A percentile compares a stretch with the other conserved stretches of the same genome.
phyloP scores from a whole-genome alignment of 2,113 vertebrate genomes.

The Oncorhynchus kisutch region DNA sequence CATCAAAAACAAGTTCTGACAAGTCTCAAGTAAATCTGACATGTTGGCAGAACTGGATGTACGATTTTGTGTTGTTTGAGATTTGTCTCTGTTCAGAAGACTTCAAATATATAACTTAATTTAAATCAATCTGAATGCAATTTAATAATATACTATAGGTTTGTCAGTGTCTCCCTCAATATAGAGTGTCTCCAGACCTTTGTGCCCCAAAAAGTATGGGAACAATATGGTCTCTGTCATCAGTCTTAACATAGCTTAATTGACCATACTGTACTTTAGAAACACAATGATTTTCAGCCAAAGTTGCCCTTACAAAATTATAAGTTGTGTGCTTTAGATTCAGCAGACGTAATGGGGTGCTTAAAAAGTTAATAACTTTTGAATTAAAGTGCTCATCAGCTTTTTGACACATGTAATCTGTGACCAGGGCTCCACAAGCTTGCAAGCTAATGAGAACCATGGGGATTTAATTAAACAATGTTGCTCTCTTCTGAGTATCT shows the following conservation, averaged over 20 bases:
- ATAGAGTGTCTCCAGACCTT: neutral
- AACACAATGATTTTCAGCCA: slow-evolving; percentile 64
- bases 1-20: slow-evolving; percentile 13
- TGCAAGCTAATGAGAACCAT: slow-evolving; percentile 70
- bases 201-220: slow-evolving; percentile 1
- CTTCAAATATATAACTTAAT: neutral
- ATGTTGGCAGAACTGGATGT: slow-evolving; percentile 10
- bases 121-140: slow-evolving; percentile 29
- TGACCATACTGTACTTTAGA: slow-evolving; percentile 57
- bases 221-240: slow-evolving; percentile 46
- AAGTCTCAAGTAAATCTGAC: slow-evolving; percentile 14
- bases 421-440: slow-evolving; percentile 56
- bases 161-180: neutral
- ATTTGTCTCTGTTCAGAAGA: neutral
- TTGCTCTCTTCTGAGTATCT: slow-evolving; percentile 55
- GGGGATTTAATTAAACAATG: slow-evolving; percentile 76
- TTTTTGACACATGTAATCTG: slow-evolving; percentile 74
- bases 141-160: neutral
- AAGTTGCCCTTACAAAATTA: slow-evolving; percentile 67
- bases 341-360: slow-evolving; percentile 74
- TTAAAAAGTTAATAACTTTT: slow-evolving; percentile 79
- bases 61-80: neutral
- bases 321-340: slow-evolving; percentile 60
- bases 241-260: slow-evolving; percentile 60
- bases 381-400: slow-evolving; percentile 76